Base-by-base conservation (phyloP, 2,888 invertebrate species). In the Andrena trimmerana region DNA sequence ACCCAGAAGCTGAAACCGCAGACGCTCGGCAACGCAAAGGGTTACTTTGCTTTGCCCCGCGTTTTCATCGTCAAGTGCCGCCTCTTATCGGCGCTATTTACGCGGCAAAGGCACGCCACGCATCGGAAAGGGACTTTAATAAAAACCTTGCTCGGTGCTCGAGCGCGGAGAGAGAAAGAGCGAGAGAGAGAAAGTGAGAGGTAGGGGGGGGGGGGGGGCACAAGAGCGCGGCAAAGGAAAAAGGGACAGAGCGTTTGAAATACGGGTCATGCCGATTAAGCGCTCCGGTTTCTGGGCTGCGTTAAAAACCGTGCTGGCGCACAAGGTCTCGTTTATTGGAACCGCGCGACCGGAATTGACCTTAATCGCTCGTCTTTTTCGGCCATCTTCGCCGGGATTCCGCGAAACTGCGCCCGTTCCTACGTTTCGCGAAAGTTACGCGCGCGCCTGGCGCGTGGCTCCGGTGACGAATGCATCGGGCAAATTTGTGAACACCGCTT, bases 261-360 rank as follows among this genome's bases (percentile, higher is more conserved):
- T 84, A 42, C 80, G 62, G 81, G 84, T 81, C 75, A 71, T 79
- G 65, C 80, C 76, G 82, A 78, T 78, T 71, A 63, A 78, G 75
- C 81, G 42, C 52, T 52, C 60, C 57, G 78, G 81, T 79, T 79
- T 81, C 82, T 83, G 71, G 79, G 80, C 48, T 82, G 70, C 81
- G 71, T 81, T 81, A 81, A 80, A 83, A 83, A 76, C 81, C 76
- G 67, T 36, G 67, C 33, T 42, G 66, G 67, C 80, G 75, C 75
- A 42, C 83, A 84, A 85, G 81, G 84, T 84, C 84, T 77, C 71
- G 71, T 77, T 84, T 81, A 84, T 85, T 85, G 83, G 81, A 84
- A 84, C 79, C 81, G 76, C 62, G 79, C 69, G 70, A 77, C 76
- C 66, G 77, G 75, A 77, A 83, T 77, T 81, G 77, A 77, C 83